phyloP scores from a whole-genome alignment of 2,113 vertebrate genomes.

The Pithys albifrons region DNA sequence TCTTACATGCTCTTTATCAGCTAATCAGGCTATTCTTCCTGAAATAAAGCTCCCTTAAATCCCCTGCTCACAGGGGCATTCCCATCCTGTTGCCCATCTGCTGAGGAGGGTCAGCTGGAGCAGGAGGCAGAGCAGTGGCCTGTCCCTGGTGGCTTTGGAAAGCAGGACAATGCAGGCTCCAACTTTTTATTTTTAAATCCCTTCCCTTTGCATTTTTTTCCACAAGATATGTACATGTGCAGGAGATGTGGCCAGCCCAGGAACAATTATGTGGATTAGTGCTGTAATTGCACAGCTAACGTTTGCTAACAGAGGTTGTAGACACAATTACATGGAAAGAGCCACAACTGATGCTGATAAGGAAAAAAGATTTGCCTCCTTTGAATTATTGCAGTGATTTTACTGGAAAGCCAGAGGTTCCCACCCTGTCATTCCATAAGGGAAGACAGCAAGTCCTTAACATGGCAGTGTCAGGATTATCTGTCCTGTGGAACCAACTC shows the following conservation, averaged over 20 bases:
- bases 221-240: background rate
- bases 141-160: constrained; percentile 72
- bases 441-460: background rate
- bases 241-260: background rate
- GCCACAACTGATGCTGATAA: background rate
- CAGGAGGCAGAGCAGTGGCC: constrained; percentile 63
- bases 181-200: constrained; percentile 43
- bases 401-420: background rate
- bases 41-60: constrained; percentile 80
- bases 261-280: background rate
- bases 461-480: background rate
- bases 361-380: background rate
- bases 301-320: background rate
- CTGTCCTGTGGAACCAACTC: background rate
- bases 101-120: constrained; percentile 73
- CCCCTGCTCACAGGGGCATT: constrained; percentile 76
- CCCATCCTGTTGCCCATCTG: constrained; percentile 81
- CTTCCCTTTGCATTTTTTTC: background rate
- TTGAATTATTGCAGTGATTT: background rate
- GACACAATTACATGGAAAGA: background rate
- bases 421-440: background rate
- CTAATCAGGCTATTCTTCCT: constrained; percentile 83
- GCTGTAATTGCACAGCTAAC: background rate
- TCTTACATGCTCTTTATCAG: constrained; percentile 80
- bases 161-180: constrained; percentile 66